A percentile compares a stretch with the other conserved stretches of the same genome.
phyloP scores from a whole-genome alignment of 2,888 invertebrate genomes.

The Pseudanteris insignis region DNA sequence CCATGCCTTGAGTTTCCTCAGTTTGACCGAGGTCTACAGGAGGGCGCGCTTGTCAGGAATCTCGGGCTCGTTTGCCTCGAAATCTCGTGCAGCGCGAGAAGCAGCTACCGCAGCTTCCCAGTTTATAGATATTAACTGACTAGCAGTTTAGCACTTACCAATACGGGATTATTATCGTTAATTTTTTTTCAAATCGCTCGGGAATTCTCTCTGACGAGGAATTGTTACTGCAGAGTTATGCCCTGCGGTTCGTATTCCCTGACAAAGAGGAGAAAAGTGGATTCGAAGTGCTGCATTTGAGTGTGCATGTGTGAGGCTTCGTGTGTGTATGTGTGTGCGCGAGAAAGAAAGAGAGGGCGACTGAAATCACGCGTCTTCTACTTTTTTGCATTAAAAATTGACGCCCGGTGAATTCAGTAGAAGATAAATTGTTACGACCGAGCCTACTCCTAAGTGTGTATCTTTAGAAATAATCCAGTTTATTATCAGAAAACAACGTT shows the following conservation, averaged over 20 bases:
- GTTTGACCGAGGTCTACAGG: constrained; percentile 37
- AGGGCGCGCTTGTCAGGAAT: constrained; percentile 38
- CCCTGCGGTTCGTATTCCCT: no score
- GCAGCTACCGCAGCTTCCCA: constrained; percentile 23
- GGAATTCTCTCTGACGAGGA: no score
- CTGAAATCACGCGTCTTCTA: constrained; percentile 25
- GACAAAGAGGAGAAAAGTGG: constrained; percentile 24
- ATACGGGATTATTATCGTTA: no score
- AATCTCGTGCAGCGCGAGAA: constrained; percentile 37
- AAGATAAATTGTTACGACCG: no score
- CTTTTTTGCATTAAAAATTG: constrained; percentile 7
- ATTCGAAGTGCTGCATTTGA: constrained; percentile 28
- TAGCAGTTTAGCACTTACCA: no score
- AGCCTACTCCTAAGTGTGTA: no score
- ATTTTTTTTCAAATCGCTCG: no score
- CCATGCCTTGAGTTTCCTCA: constrained; percentile 30
- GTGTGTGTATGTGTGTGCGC: constrained; percentile 22
- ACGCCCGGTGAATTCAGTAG: constrained; percentile 9
- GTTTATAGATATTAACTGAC: no score
- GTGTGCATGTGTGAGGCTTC: no score
- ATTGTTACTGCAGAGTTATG: no score
- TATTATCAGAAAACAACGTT: no score
- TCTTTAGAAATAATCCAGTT: no score
- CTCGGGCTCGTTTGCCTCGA: constrained; percentile 29
- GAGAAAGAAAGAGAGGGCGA: constrained; percentile 26